phyloP scores from a whole-genome alignment of 2,113 vertebrate genomes.

The Opisthocomus hoazin region DNA sequence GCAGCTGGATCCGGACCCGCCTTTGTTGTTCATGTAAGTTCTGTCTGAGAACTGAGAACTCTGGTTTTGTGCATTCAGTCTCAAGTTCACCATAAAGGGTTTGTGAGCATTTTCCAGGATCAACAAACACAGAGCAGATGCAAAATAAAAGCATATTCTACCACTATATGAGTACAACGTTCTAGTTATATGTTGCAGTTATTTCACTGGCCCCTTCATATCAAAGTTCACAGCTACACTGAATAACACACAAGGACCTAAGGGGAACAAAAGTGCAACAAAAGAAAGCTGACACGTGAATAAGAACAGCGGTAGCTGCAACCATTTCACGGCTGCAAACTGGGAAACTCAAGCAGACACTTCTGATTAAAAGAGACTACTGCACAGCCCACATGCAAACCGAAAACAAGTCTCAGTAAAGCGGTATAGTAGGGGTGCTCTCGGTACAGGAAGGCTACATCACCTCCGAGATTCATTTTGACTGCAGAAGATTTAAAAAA shows the following conservation, averaged over 20 bases:
- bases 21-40: background rate
- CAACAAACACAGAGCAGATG: background rate
- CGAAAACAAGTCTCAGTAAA: background rate
- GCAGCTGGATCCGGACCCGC: background rate
- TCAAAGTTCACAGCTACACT: rapidly evolving
- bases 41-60: background rate
- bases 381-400: background rate
- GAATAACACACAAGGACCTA: background rate
- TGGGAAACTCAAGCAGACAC: background rate
- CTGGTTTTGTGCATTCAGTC: background rate
- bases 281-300: background rate
- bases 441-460: background rate
- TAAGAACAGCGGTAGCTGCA: background rate
- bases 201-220: background rate
- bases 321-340: background rate
- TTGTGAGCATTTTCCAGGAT: background rate
- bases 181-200: background rate
- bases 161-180: background rate
- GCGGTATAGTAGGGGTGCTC: rapidly evolving
- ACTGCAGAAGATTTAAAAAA: background rate
- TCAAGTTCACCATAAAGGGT: background rate
- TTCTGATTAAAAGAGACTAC: no score
- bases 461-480: background rate
- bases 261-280: background rate
- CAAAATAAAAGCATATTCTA: background rate